Conservation (phyloP, 2,113 vertebrate species). For the Mirounga angustirostris region DNA sequence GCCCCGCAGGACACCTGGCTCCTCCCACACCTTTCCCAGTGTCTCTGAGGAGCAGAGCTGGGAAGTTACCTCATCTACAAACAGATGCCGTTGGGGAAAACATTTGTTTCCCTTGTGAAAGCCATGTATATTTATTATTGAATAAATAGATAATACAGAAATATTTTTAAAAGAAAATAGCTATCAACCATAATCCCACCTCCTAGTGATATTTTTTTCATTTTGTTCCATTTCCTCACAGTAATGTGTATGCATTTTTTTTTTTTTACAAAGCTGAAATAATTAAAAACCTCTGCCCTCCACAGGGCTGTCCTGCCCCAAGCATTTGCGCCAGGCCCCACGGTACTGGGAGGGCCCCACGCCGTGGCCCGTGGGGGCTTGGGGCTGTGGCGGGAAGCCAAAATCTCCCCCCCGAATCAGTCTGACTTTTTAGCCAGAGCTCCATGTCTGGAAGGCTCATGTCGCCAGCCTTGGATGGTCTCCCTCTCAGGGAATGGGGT, state of each 20-base stretch:
- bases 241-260: not conserved
- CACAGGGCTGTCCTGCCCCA: not conserved
- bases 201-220: not conserved
- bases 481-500: not conserved
- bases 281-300: not conserved
- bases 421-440: not conserved
- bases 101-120: not conserved
- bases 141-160: not conserved
- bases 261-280: not conserved
- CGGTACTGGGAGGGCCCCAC: not conserved
- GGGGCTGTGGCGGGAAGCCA: not conserved
- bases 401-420: accelerated
- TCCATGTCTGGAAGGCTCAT: not conserved
- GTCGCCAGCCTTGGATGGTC: accelerated
- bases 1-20: not conserved
- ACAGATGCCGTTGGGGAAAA: not conserved
- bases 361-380: accelerated
- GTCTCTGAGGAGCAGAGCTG: not conserved
- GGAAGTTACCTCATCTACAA: not conserved
- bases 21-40: not conserved
- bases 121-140: not conserved
- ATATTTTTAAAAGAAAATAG: not conserved
- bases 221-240: not conserved
- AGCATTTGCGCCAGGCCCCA: accelerated
- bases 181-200: not conserved